Evolutionary conservation across 2,113 vertebrate genomes (phyloP), one percentile per base, ranked within the genome.

Genomic region (Paradoxurus hermaphroditus): DNA sequence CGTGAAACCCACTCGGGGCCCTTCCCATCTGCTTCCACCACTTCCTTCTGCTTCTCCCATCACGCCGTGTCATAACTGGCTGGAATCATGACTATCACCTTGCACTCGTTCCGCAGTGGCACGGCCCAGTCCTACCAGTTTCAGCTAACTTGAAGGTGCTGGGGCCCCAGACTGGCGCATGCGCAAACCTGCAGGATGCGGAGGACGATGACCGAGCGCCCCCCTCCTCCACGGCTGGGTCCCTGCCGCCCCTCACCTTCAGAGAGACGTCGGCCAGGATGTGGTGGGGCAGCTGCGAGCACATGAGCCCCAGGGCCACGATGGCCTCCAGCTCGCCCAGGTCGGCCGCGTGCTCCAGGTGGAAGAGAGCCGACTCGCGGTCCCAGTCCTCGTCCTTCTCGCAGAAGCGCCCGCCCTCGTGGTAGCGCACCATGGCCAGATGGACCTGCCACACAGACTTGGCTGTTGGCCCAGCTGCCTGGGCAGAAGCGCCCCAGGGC

Each of bases 281-380:
- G 97, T 99, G 99, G 97, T 99, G 99, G 0, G 99, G 99, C 96
- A 99, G 99, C 99, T 99, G 99, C 31, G 99, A 98, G 68, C 97
- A 99, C 98, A 99, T 99, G 96, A 99, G 99, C 2, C 99, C 99
- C 10, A 99, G 97, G 1, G 99, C 99, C 23, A 99, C 98, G 0
- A 99, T 99, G 98, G 99, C 99, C 97, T 99, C 99, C 98, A 99
- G 99, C 98, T 99, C 99, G 7, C 99, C 99, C 4, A 99, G 99
- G 98, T 99, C 98, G 0, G 99, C 99, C 0, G 99, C 99, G 0
- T 99, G 99, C 97, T 99, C 99, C 98, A 99, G 98, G 96, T 99
- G 99, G 97, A 99, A 99, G 96, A 99, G 85, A 1, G 99, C 99
- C 0, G 99, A 99, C 51, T 99, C 98, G 31, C 97, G 99, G 86